Evolutionary conservation across 1,140 invertebrate species (phyloP).

Genomic region (Diorhabda sublineata): DNA sequence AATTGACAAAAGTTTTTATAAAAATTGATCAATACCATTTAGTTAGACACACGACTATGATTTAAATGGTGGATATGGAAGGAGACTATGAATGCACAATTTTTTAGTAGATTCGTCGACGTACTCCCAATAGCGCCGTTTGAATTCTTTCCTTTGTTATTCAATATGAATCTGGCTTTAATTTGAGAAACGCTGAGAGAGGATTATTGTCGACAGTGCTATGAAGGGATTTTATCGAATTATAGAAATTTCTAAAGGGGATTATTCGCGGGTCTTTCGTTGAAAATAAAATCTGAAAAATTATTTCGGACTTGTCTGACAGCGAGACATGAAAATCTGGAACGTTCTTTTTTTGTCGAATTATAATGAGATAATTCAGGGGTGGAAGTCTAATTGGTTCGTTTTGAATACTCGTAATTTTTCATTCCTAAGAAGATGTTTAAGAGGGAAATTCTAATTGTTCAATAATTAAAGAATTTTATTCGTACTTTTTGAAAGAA

Average conservation of each 20-base stretch:
- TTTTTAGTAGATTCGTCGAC: background rate
- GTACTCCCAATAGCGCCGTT: background rate
- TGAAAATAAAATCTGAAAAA: conserved; percentile 1
- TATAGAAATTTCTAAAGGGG: conserved; percentile 2
- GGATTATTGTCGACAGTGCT: conserved; percentile 1
- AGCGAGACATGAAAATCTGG: background rate
- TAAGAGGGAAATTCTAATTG: too few species aligned
- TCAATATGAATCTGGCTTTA: background rate
- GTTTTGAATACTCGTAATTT: conserved; percentile 1
- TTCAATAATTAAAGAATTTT: too few species aligned
- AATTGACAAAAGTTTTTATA: too few species aligned
- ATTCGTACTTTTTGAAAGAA: too few species aligned
- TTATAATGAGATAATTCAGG: background rate
- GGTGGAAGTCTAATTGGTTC: conserved; percentile 1
- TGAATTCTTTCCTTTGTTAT: conserved; percentile 2
- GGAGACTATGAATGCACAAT: background rate
- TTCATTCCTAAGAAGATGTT: background rate
- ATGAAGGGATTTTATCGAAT: conserved; percentile 2
- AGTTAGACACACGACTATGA: background rate
- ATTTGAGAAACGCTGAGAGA: background rate
- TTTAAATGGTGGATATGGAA: background rate
- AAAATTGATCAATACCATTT: too few species aligned
- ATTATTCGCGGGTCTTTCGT: background rate
- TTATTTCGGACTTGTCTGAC: background rate
- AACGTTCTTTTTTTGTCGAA: conserved; percentile 1